Conservation (phyloP, 2,888 invertebrate genomes). For the Deroplatys truncata region DNA sequence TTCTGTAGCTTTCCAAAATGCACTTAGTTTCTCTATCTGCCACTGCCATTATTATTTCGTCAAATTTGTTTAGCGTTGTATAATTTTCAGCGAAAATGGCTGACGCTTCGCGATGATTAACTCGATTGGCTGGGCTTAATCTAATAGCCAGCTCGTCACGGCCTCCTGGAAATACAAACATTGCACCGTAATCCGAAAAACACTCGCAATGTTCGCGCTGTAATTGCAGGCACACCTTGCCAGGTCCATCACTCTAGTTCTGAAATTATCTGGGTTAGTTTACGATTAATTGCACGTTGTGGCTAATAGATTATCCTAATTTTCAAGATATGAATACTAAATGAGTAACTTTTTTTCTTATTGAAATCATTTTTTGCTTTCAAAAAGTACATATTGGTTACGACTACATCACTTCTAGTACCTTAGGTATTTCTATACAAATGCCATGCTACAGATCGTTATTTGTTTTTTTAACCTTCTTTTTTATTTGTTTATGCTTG, state of each 20-base stretch:
- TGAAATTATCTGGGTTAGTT: neutral
- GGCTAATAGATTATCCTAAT: neutral
- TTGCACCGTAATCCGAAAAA: neutral
- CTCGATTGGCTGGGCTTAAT: conserved; percentile 3
- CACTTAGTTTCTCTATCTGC: neutral
- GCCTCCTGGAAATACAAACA: neutral
- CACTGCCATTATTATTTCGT: neutral
- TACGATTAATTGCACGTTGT: neutral
- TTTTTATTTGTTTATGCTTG: too few species aligned
- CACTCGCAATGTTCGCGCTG: neutral
- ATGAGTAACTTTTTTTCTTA: too few species aligned
- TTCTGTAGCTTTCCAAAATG: neutral
- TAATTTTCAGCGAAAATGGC: neutral
- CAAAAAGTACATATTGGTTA: too few species aligned
- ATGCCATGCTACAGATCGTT: too few species aligned
- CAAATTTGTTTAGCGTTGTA: neutral
- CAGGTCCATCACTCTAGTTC: neutral
- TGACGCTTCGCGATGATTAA: neutral
- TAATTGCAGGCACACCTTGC: neutral
- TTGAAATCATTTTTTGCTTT: too few species aligned
- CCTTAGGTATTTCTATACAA: too few species aligned
- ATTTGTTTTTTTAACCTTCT: too few species aligned
- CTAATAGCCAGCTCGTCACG: neutral
- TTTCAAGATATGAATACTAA: too few species aligned
- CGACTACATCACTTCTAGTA: too few species aligned